Evolutionary conservation across 2,797 vertebrate genomes (phyloP), one percentile per base, ranked within the genome.

Genomic region (Atherinosoma microstoma): DNA sequence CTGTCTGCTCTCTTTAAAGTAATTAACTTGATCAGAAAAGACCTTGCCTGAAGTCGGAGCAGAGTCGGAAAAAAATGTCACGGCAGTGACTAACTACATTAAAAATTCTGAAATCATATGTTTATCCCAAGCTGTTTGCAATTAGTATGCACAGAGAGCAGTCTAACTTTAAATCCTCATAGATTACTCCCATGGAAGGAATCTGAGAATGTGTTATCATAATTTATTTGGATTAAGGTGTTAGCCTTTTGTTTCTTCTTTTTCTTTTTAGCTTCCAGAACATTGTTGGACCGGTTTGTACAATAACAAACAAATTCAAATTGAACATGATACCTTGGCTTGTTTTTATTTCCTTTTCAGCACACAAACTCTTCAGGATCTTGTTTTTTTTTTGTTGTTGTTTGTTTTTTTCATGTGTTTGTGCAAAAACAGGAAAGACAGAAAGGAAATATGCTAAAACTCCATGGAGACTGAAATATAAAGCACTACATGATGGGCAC

Each of bases 21-120:
- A 92, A 94, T 93, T 92, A 93, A 91, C 84, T 88, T 78, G 83
- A 92, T 92, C 88, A 91, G 89, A 87, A 91, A 92, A 89, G 91
- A 92, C 91, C 90, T 92, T 83, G 92, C 90, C 89, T 91, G 79
- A 72, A 93, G 90, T 92, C 72, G 53, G 76, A 70, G 77, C 54
- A 29, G 75, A 87, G 70, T 80, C 56, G 8, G 66, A 70, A 67
- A 78, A 85, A 78, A 82, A 66, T 60, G 62, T 67, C 78, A 84
- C 18, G 54, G 73, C 79, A 81, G 70, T 73, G 80, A 88, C 85
- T 85, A 84, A 89, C 77, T 84, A 59, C 75, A 86, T 89, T 77
- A 73, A 86, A 84, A 83, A 88, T 73, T 88, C 75, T 75, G 70
- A 87, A 90, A 85, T 89, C 74, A 85, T 82, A 91, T 90, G 89